A percentile compares a stretch with the other conserved stretches of the same genome.
Evolutionary conservation across 2,113 vertebrate species (phyloP).

Genomic region (Beaufortia kweichowensis): DNA sequence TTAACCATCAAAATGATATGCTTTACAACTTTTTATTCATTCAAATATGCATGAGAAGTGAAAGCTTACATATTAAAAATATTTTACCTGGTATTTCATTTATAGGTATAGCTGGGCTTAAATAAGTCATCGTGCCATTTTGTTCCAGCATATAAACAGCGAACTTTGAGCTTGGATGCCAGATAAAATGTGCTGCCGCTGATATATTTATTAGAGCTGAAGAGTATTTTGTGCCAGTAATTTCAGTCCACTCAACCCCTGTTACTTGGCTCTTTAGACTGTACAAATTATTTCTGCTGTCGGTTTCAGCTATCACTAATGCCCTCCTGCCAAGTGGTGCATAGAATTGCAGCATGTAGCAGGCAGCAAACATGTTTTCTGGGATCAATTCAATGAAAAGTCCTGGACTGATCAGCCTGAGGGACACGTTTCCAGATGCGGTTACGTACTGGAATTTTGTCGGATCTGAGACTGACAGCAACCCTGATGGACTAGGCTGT

Average conservation of each 20-base stretch:
- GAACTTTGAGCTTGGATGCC: slow-evolving; percentile 34
- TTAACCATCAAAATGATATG: not conserved
- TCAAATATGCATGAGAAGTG: too few species aligned
- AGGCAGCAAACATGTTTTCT: slow-evolving; percentile 55
- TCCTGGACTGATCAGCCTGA: slow-evolving; percentile 60
- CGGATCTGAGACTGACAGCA: slow-evolving; percentile 25
- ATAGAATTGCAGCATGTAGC: slow-evolving; percentile 49
- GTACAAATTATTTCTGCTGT: not conserved
- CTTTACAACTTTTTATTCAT: not conserved
- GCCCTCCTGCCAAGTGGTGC: rapidly evolving
- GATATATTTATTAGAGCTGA: not conserved
- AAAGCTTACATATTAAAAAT: not conserved
- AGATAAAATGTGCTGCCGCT: not conserved
- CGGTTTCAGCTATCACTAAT: slow-evolving; percentile 57
- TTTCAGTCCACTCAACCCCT: not conserved
- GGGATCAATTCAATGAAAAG: slow-evolving; percentile 46
- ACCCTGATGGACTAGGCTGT: rapidly evolving
- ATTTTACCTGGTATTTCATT: not conserved
- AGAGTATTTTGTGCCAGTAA: slow-evolving; percentile 17
- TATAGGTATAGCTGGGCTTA: slow-evolving; percentile 17
- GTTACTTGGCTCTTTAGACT: rapidly evolving
- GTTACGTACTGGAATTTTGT: not conserved
- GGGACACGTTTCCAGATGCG: slow-evolving; percentile 51
- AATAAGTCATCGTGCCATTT: not conserved
- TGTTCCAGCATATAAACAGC: slow-evolving; percentile 6